Percentiles rank a stretch among this genome's conserved stretches.
phyloP scores from a whole-genome alignment of 2,113 vertebrate species.

The Colaptes auratus region DNA sequence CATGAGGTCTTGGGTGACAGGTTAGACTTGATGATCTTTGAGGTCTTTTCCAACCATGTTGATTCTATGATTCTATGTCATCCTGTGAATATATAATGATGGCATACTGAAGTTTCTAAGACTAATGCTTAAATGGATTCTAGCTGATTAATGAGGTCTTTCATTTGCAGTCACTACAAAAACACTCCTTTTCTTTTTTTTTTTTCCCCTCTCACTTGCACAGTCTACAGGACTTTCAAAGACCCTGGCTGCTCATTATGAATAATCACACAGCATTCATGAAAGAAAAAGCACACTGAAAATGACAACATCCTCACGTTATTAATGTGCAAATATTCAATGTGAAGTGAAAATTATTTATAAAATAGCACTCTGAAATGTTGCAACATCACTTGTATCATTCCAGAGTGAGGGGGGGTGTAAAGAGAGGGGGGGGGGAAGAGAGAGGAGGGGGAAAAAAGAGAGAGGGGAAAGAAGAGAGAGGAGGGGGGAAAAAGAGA shows the following conservation, averaged over 20 bases:
- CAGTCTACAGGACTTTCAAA: slow-evolving; percentile 72
- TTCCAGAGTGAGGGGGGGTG: slow-evolving; percentile 38
- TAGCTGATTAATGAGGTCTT: slow-evolving; percentile 76
- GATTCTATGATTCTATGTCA: too few species aligned
- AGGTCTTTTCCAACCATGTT: too few species aligned
- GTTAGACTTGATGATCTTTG: too few species aligned
- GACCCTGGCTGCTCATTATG: slow-evolving; percentile 71
- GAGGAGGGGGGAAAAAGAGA: too few species aligned
- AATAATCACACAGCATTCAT: slow-evolving; percentile 73
- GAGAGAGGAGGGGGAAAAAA: background rate
- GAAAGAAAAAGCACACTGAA: slow-evolving; percentile 64
- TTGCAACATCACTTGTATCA: slow-evolving; percentile 43
- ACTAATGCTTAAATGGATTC: slow-evolving; percentile 61
- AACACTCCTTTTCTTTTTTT: slow-evolving; percentile 67
- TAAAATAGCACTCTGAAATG: slow-evolving; percentile 29
- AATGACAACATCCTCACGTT: slow-evolving; percentile 66
- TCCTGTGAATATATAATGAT: slow-evolving; percentile 21
- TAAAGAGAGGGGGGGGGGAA: too few species aligned
- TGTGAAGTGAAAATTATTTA: slow-evolving; percentile 66
- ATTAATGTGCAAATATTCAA: slow-evolving; percentile 55
- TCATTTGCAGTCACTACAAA: slow-evolving; percentile 68
- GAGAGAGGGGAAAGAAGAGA: background rate
- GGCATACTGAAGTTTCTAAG: slow-evolving; percentile 27
- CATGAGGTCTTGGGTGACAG: too few species aligned
- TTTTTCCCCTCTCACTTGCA: background rate